Evolutionary conservation across 30 jellyfish, hydroid and myxozoan genomes (phyloP).

Genomic region (Hydra vulgaris): DNA sequence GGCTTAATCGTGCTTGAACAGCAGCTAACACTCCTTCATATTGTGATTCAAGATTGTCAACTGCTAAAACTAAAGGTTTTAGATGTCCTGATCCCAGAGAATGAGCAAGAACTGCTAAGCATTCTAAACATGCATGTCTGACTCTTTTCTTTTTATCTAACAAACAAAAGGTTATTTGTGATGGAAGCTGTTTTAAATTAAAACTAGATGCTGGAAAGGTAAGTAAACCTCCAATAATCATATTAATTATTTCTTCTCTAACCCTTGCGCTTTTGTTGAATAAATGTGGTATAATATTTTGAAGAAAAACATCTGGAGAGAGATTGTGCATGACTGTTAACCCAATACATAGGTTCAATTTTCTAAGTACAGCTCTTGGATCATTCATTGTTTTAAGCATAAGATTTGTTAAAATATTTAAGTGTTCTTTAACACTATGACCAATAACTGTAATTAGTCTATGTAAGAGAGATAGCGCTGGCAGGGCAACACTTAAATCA

Average conservation of each 20-base stretch:
- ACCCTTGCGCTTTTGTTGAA: conserved; percentile 54
- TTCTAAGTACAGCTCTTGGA: conserved; percentile 51
- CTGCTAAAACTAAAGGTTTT: conserved; percentile 93
- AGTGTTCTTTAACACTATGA: conserved; percentile 42
- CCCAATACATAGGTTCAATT: conserved; percentile 39
- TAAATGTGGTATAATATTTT: conserved; percentile 42
- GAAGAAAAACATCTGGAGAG: conserved; percentile 49
- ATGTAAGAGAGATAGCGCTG: conserved; percentile 47
- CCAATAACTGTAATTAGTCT: conserved; percentile 44
- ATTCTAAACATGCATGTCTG: conserved; percentile 80
- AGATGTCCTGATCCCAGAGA: conserved; percentile 83
- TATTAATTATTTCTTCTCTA: conserved; percentile 54
- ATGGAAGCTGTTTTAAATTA: conserved; percentile 46
- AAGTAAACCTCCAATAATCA: conserved; percentile 68
- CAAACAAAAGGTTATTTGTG: conserved; percentile 44
- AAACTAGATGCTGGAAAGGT: conserved; percentile 81
- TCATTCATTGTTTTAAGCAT: conserved; percentile 66
- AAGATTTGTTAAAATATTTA: conserved; percentile 36
- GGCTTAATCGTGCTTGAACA: conserved; percentile 75
- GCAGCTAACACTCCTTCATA: conserved; percentile 89
- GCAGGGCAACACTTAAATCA: conserved; percentile 53
- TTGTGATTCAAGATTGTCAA: conserved; percentile 58
- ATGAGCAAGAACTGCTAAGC: conserved; percentile 86
- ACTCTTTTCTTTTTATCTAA: conserved; percentile 52
- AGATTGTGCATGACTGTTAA: conserved; percentile 63